Evolutionary conservation across 64 coral and sea anemone species (phyloP).

Genomic region (Trachythela sp.): DNA sequence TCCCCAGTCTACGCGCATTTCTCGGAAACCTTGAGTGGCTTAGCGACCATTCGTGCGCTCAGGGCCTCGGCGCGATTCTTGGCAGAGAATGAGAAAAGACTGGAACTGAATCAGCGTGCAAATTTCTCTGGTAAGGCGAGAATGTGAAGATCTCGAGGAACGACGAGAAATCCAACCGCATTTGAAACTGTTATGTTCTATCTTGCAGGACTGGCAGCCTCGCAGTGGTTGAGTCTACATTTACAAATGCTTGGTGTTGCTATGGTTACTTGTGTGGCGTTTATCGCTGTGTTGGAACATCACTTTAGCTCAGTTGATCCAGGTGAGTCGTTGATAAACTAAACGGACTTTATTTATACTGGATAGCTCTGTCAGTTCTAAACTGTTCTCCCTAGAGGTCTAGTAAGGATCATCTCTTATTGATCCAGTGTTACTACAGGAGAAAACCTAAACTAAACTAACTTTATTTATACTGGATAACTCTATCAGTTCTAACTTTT

Average conservation of each 20-base stretch:
- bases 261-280: conserved; percentile 85
- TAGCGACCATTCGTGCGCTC: conserved; percentile 83
- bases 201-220: conserved; percentile 66
- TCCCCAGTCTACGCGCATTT: conserved; percentile 97
- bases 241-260: conserved; percentile 88
- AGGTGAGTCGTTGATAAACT: conserved; percentile 32
- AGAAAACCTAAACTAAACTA: no score
- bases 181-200: neutral
- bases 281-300: conserved; percentile 91
- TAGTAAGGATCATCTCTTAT: no score
- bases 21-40: conserved; percentile 77
- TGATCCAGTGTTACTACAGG: no score
- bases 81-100: conserved; percentile 56
- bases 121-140: conserved; percentile 76
- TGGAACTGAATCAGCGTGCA: conserved; percentile 80
- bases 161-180: neutral
- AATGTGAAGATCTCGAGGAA: neutral
- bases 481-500: no score
- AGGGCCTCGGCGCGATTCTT: conserved; percentile 67
- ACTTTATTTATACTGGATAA: no score
- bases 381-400: no score
- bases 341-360: neutral
- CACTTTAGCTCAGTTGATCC: conserved; percentile 92
- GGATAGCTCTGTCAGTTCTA: neutral
- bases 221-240: conserved; percentile 81